Evolutionary conservation across 2,113 vertebrate genomes (phyloP), one percentile per base, ranked within the genome.

Genomic region (Gasterosteus nipponicus): DNA sequence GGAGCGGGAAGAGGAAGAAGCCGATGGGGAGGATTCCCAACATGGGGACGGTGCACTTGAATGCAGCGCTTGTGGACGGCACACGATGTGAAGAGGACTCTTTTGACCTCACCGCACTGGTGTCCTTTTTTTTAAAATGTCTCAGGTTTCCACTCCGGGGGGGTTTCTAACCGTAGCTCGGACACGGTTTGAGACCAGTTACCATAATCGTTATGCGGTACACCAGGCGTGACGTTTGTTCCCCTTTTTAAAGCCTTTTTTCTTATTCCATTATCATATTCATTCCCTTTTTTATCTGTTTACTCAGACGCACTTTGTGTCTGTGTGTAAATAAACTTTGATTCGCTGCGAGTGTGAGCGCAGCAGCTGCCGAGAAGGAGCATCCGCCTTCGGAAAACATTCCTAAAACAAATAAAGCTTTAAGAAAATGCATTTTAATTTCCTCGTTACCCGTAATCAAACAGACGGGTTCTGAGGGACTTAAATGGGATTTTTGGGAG

Each of bases 341-440:
- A 19, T 51, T 22, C 10, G 10, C 14, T 6, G 0, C 2, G 49
- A 19, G 39, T 16, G 41, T 68, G 69, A 61, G 38, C 31, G 16
- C 16, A 66, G 7, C 49, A 12, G 51, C 58, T 69, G 70, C 41
- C 22, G 66, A 18, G 71, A 38, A 61, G 33, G 38, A 75, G 41
- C 60, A 74, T 64, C 58, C 80, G 60, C 46, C 57, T 75, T 46
- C 14, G 16, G 75, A 71, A 70, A 76, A 51, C 33, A 44, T 51
- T 60, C 56, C 77, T 65, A 63, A 53, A 77, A 68, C 58, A 85
- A 84, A 83, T 35, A 82, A 63, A 81, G n/a, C 51, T 74, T 61
- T 39, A 68, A 42, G 66, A 44, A 51, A 75, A 57, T 7, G 56
- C 14, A 75, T 53, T 69, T 57, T 56, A 65, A 83, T 73, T 73